Base-by-base conservation (phyloP, 2,888 invertebrate genomes). In the Crematogaster levior region DNA sequence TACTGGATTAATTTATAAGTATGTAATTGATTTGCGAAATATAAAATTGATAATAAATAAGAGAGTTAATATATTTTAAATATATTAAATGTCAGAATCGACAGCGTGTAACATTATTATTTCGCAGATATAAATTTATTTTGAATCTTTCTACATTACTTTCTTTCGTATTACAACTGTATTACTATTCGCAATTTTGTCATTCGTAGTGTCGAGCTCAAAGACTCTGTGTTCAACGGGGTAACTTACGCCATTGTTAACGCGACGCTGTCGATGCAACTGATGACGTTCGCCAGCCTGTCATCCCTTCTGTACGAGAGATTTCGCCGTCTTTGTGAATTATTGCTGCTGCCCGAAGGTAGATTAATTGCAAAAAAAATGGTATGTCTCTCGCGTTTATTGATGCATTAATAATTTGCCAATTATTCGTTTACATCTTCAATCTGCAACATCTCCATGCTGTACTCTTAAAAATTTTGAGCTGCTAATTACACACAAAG, bases 221-320 rank as follows among this genome's bases (percentile, higher is more conserved):
- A 48, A 18, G 70, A 80, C 15, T 79, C 87, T 6, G 10, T 90
- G 1, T 87, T 90, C 68, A 88, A 85, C 21, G 88, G 84, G 7
- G 21, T 88, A 18, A 73, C 85, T 34, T 92, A 90, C 34, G 85
- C 84, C n/a, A 7, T 89, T 12, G 81, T 88, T 7, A 86, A 90
- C 53, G 77, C 82, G 1, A 83, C 88, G 0, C 81, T 90, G 51
- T 89, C 88, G 10, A 86, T 87, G 82, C 91, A 92, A 72, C 65
- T 92, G 12, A 34, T 91, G 43, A 90, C 88, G 60, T 92, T 91
- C 82, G 74, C 83, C 30, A 84, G 82, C 24, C 40, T 90, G 7
- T 72, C 84, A 10, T 82, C 72, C 27, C 87, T 90, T 0, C 30
- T 90, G 6, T 63, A 30, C 18, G 82, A 87, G 21, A 80, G 88